Conservation (phyloP, 2,113 vertebrate genomes). For the Aphyosemion australe region DNA sequence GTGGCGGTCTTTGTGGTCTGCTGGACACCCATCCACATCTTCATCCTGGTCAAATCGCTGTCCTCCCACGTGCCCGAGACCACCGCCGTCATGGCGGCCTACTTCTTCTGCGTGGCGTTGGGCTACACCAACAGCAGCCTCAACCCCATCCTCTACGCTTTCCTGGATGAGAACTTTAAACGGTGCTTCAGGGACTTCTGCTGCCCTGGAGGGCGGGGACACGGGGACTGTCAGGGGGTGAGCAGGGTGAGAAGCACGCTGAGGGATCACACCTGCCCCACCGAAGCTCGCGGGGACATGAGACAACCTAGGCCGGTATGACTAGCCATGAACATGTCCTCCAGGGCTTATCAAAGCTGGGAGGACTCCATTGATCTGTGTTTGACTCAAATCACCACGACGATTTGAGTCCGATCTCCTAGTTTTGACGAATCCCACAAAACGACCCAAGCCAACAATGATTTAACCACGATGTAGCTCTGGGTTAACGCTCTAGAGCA, state of each 20-base stretch:
- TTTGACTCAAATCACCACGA: constrained; percentile 89
- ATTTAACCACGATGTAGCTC: background rate
- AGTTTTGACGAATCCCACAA: constrained; percentile 4
- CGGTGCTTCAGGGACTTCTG: constrained; percentile 97
- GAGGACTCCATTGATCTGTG: constrained; percentile 88
- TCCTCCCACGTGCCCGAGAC: constrained; percentile 87
- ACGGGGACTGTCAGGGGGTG: constrained; percentile 79
- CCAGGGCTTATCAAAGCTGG: constrained; percentile 77
- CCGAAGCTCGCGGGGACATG: constrained; percentile 68
- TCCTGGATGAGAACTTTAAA: constrained; percentile 95
- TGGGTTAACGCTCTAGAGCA: background rate
- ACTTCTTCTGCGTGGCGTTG: constrained; percentile 96
- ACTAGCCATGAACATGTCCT: constrained; percentile 94
- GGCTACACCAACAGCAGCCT: constrained; percentile 98
- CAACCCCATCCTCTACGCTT: constrained; percentile 87
- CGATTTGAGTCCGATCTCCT: constrained; percentile 70
- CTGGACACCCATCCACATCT: constrained; percentile 95
- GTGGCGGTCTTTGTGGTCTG: constrained; percentile 94
- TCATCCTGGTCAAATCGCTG: constrained; percentile 89
- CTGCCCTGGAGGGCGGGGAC: constrained; percentile 79
- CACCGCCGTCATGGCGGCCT: constrained; percentile 89
- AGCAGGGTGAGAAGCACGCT: constrained; percentile 86
- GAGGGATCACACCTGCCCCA: constrained; percentile 84
- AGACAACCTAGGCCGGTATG: constrained; percentile 88
- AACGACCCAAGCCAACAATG: constrained; percentile 17